A percentile compares a stretch with the other conserved stretches of the same genome.
These are phyloP conservation scores for Solen grandis DNA, from an alignment of 1,140 invertebrate genomes.

Conservation along the genomic window DNA sequence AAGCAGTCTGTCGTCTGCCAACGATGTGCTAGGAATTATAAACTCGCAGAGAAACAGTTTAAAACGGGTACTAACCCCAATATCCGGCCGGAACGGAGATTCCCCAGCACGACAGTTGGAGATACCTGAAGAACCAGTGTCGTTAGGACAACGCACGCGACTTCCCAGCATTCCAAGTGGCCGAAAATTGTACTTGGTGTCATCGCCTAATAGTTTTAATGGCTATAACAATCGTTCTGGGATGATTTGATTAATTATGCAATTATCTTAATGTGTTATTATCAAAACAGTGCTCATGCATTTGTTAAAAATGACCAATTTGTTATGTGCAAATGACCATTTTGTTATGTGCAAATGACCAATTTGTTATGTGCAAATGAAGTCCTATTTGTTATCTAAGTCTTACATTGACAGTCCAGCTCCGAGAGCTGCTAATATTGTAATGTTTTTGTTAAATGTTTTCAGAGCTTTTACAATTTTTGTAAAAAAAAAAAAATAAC, in stretches of 20 bases:
- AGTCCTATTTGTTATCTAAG: too few relatives aligned
- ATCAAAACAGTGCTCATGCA: too few relatives aligned
- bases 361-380: too few relatives aligned
- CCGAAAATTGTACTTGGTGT: conserved; percentile 42
- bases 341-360: too few relatives aligned
- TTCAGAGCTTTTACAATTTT: too few relatives aligned
- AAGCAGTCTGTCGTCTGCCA: background rate
- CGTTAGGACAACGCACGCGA: conserved; percentile 21
- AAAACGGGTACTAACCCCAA: conserved; percentile 49
- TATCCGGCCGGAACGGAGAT: conserved; percentile 36
- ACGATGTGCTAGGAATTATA: conserved; percentile 28
- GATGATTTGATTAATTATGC: background rate
- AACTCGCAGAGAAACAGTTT: conserved; percentile 30
- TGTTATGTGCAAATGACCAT: too few relatives aligned
- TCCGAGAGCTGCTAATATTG: too few relatives aligned
- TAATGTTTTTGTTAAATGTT: too few relatives aligned
- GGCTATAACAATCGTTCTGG: background rate
- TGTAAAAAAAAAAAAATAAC: too few relatives aligned
- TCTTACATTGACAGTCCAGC: too few relatives aligned
- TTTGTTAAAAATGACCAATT: too few relatives aligned
- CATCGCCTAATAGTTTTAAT: conserved; percentile 28
- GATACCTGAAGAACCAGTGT: conserved; percentile 10
- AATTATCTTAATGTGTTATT: too few relatives aligned
- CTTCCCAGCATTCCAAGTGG: conserved; percentile 56
- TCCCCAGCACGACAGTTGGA: conserved; percentile 17